Evolutionary conservation across 2,888 invertebrate species (phyloP).

Genomic region (Cephus sareptanus): DNA sequence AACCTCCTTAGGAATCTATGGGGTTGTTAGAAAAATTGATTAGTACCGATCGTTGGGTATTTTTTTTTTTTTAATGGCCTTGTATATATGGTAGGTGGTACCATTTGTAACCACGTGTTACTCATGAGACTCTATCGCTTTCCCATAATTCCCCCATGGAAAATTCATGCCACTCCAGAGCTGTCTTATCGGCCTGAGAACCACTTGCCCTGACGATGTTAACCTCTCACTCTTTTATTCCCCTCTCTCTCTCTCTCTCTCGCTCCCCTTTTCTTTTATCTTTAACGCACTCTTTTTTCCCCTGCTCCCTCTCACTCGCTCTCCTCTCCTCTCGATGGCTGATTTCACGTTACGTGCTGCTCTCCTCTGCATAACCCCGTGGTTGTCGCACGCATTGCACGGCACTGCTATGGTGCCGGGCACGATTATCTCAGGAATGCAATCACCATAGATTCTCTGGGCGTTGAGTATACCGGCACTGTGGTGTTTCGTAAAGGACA

Average conservation of each 20-base stretch:
- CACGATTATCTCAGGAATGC: constrained; percentile 42
- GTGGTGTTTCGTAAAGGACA: background rate
- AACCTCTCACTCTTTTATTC: no score
- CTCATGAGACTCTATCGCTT: constrained; percentile 22
- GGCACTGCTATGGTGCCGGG: constrained; percentile 24
- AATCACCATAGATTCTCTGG: constrained; percentile 28
- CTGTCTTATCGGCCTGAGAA: constrained; percentile 39
- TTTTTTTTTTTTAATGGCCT: no score
- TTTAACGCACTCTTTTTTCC: background rate
- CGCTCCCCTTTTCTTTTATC: background rate
- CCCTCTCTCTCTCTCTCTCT: no score
- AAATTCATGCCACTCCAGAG: constrained; percentile 16
- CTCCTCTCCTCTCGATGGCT: background rate
- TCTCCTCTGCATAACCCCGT: constrained; percentile 12
- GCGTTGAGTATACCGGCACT: background rate
- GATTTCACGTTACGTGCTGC: background rate
- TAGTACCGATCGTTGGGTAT: no score
- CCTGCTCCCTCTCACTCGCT: background rate
- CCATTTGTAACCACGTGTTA: background rate
- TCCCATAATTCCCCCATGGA: constrained; percentile 28
- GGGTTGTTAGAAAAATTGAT: no score
- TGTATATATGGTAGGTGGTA: no score
- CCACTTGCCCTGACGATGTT: constrained; percentile 30
- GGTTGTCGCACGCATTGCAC: constrained; percentile 30
- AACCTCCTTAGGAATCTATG: no score